These are phyloP conservation scores for Tyto alba DNA, from an alignment of 2,113 vertebrate genomes.

Conservation along the genomic window DNA sequence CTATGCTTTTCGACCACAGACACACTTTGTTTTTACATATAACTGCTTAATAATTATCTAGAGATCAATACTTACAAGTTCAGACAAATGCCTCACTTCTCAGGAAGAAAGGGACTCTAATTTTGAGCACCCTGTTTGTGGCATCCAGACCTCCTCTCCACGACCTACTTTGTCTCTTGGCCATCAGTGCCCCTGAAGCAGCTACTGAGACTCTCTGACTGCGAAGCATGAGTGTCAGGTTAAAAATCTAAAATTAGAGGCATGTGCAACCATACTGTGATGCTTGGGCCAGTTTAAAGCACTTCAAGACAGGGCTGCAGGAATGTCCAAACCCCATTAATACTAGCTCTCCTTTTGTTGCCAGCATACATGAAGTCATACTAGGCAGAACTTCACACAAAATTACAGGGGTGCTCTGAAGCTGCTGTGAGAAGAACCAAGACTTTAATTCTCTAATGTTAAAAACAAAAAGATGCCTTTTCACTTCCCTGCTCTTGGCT, in stretches of 20 bases:
- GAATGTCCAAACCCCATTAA: neutral
- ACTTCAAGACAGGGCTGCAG: neutral
- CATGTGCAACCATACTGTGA: no score
- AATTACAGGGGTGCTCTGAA: neutral
- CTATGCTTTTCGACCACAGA: neutral
- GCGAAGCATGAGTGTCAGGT: rapidly evolving
- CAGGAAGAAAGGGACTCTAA: neutral
- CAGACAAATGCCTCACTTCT: neutral
- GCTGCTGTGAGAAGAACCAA: neutral
- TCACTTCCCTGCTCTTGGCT: neutral
- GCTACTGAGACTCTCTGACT: neutral
- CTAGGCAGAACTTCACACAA: neutral
- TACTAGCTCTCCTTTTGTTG: rapidly evolving
- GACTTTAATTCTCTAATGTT: neutral
- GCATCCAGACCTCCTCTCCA: neutral
- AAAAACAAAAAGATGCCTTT: neutral
- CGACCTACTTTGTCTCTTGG: neutral
- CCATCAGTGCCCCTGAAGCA: neutral
- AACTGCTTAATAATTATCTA: neutral
- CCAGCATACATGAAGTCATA: neutral
- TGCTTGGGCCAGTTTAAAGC: neutral
- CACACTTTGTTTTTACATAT: neutral
- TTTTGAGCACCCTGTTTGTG: neutral
- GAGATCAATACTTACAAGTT: neutral
- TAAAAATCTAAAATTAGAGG: neutral